Evolutionary conservation across 1,140 invertebrate species (phyloP), one percentile per base, ranked within the genome.

Genomic region (Hermatobates lingyangjiaoensis): DNA sequence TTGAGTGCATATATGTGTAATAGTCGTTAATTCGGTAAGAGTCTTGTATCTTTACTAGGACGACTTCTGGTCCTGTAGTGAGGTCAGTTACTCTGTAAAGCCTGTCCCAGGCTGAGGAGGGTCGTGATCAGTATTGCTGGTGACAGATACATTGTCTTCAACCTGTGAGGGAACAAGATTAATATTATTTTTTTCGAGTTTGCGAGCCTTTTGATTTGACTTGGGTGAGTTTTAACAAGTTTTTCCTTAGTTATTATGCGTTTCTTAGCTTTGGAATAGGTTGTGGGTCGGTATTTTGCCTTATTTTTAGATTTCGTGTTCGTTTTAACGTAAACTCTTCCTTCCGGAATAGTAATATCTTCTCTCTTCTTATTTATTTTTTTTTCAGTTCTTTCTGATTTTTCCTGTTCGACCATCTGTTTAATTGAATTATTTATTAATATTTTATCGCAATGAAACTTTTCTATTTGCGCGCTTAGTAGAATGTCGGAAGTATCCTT

Each of bases 361-460:
- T 48, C 46, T 4, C 46, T 4, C 27, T 48, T 18, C 18, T 27
- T 20, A 27, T 28, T 48, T 15, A 24, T 34, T 34, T n/a, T n/a
- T 4, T 48, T 48, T 23, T 48, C 18, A 18, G 46, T 48, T n/a
- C 46, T 27, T 7, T 48, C 25, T 28, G 21, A 14, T 48, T 48
- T 48, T 48, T 48, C 46, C 18, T 27, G 3, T 48, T 48, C 27
- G 27, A 48, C 30, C 15, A 27, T 27, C 30, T 27, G 5, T 48
- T 28, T 3, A 10, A 48, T 48, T 7, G 46, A n/a, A 15, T 24
- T 18, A n/a, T 48, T 23, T 3, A 48, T 48, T 27, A 48, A 15
- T 48, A 12, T 24, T 27, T 28, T 23, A 28, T 48, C 46, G 21
- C n/a, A 26, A 28, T 48, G 46, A 28, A 28, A 48, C 30, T 48